Evolutionary conservation across 2,797 vertebrate genomes (phyloP).

Genomic region (Lagorchestes hirsutus): DNA sequence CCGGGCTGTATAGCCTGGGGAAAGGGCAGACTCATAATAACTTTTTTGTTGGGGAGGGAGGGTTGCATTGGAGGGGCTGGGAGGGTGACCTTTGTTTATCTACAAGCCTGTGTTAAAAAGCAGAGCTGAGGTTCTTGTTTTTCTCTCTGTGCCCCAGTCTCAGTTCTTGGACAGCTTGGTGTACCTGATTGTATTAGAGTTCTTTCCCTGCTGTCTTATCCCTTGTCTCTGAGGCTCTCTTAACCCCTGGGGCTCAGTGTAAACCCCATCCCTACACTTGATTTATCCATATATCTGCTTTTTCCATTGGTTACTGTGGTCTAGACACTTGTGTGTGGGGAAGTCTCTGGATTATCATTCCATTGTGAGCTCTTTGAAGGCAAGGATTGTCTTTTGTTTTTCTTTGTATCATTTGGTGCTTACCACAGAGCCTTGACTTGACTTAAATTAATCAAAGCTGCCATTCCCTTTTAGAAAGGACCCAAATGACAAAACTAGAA

Average conservation of each 20-base stretch:
- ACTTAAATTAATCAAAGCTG: conserved; percentile 57
- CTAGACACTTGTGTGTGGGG: conserved; percentile 40
- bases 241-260: neutral
- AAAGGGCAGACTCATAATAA: conserved; percentile 40
- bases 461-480: conserved; percentile 50
- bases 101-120: conserved; percentile 38
- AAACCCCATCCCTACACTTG: neutral
- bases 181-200: neutral
- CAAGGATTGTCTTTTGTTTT: neutral
- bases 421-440: neutral
- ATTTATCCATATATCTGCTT: neutral
- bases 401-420: neutral
- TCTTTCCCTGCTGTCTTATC: conserved; percentile 31
- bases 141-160: neutral
- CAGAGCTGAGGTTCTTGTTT: conserved; percentile 2
- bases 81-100: conserved; percentile 28
- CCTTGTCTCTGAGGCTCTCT: conserved; percentile 18
- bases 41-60: conserved; percentile 37
- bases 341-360: conserved; percentile 23
- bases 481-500: conserved; percentile 40
- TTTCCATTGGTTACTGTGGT: conserved; percentile 25
- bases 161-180: neutral
- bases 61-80: neutral
- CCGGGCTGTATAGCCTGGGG: conserved; percentile 38
- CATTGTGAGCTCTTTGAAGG: neutral